phyloP scores from a whole-genome alignment of 2,113 vertebrate species.

The Podilymbus podiceps region DNA sequence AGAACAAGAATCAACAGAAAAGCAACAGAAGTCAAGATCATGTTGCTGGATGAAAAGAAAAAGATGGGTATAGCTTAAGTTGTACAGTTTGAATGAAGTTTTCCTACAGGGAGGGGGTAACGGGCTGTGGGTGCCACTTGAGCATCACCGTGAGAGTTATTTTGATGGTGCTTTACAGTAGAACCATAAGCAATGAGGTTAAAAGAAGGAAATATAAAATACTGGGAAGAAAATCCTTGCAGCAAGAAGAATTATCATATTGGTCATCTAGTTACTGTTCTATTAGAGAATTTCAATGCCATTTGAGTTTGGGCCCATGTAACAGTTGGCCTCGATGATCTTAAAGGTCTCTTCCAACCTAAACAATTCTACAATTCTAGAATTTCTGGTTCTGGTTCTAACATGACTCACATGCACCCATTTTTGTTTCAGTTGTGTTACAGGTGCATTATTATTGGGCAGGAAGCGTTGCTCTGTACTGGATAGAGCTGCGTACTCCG shows the following conservation, averaged over 20 bases:
- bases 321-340: too few species aligned
- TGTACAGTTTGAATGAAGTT: neutral
- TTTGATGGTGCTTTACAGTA: neutral
- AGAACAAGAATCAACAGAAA: neutral
- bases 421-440: neutral
- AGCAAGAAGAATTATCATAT: neutral
- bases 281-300: neutral
- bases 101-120: neutral
- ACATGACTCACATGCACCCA: neutral
- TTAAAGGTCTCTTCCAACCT: too few species aligned
- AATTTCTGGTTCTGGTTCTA: too few species aligned
- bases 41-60: neutral
- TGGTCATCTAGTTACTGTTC: neutral
- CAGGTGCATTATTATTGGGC: neutral
- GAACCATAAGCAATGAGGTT: neutral
- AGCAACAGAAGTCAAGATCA: neutral
- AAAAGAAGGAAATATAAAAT: neutral
- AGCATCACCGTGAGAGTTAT: neutral
- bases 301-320: neutral
- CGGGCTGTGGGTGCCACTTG: neutral
- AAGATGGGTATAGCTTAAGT: neutral
- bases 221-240: neutral
- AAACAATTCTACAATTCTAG: too few species aligned
- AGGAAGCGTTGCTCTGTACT: neutral
- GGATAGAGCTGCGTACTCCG: neutral